Evolutionary conservation across 2,113 vertebrate genomes (phyloP).

Genomic region (Helogale parvula): DNA sequence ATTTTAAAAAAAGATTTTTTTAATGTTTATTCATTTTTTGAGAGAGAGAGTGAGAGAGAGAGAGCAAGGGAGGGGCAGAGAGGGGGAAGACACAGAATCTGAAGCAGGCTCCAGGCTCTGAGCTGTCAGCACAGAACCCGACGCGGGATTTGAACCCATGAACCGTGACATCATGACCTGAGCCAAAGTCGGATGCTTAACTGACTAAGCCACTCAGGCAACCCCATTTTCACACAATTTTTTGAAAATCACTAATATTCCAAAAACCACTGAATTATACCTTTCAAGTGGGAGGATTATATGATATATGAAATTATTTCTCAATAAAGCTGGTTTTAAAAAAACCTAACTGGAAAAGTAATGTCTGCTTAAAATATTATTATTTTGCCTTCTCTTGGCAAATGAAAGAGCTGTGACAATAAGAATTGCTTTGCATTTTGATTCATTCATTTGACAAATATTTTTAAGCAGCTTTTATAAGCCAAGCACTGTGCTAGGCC

Average conservation of each 20-base stretch:
- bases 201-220: no score
- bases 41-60: no score
- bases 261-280: not conserved
- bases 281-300: not conserved
- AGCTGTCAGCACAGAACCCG: no score
- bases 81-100: no score
- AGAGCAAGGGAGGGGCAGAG: no score
- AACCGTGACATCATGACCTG: no score
- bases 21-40: no score
- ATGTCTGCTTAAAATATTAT: slow-evolving; percentile 21
- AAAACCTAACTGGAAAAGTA: not conserved
- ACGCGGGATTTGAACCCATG: no score
- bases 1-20: not conserved
- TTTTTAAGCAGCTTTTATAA: not conserved
- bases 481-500: not conserved
- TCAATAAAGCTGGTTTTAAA: not conserved
- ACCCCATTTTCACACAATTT: not conserved
- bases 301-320: not conserved
- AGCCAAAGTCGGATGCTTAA: no score
- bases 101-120: no score
- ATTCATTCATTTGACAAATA: not conserved
- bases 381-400: slow-evolving; percentile 24
- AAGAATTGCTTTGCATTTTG: not conserved
- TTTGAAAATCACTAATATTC: not conserved
- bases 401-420: not conserved